Base-by-base conservation (phyloP, 2,797 vertebrate genomes). In the Malacoraja senta region DNA sequence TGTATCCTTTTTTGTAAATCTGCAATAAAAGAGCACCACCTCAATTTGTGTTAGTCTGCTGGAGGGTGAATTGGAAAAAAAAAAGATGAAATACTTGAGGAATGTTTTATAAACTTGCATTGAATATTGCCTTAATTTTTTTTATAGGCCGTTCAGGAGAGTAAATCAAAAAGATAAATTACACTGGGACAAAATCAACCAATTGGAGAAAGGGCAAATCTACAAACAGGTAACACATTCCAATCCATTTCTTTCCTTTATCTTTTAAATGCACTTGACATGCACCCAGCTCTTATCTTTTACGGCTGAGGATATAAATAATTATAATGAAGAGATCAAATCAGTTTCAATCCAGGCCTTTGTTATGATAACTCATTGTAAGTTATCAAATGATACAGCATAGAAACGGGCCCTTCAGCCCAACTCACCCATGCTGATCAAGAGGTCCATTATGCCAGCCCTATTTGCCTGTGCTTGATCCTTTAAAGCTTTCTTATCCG, bases 111-210 rank as follows among this genome's bases (percentile, higher is more conserved):
- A 38, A 44, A 76, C 13, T 58, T 74, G 26, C 29, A 1, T 53
- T 58, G 26, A 53, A 53, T 19, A 24, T 76, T 58, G 9, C n/a
- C 4, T 35, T 53, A 93, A 77, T 74, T 83, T 65, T 65, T 10
- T 94, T 71, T 38, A 0, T 93, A 99, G 99, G 95, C 99, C 99
- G 0, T 99, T 99, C 96, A 97, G 99, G 81, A 97, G 98, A 93
- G 97, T 99, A 95, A 99, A 98, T 63, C 97, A 99, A 95, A 98
- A 97, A 95, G 99, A 98, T 1, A 97, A 98, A 17, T 94, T 99
- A 94, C 97, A 99, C 58, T 99, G 99, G 99, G 98, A 99, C 96
- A 97, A 98, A 95, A 99, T 99, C 95, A 97, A 99, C 96, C 97
- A 96, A 94, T 94, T 99, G 94, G 98, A 99, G 95, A 99, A 99